Percentiles rank a stretch among this genome's conserved stretches.
These are phyloP conservation scores for Thaumatotibia leucotreta DNA, from an alignment of 1,140 invertebrate species.

Conservation along the genomic window DNA sequence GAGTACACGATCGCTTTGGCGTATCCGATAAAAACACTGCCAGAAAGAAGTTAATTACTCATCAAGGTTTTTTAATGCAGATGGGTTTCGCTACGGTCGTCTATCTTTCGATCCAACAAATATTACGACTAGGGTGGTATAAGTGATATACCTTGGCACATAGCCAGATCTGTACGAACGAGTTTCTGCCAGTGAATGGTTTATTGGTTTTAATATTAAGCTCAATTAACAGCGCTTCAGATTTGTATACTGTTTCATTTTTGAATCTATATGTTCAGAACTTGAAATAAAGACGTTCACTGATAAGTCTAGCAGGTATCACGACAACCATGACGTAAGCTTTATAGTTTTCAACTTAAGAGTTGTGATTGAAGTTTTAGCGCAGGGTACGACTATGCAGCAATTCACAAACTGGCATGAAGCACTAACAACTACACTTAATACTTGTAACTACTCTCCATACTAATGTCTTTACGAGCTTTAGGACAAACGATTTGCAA, in stretches of 20 bases:
- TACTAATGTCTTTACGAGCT: too few species aligned
- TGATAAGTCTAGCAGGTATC: too few species aligned
- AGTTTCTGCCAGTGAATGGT: constrained; percentile 3
- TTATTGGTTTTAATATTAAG: background rate
- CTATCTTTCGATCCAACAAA: background rate
- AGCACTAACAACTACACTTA: too few species aligned
- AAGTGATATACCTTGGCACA: constrained; percentile 17
- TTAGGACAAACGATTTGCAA: too few species aligned
- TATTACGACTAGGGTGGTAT: background rate
- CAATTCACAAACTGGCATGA: too few species aligned
- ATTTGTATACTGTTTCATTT: background rate
- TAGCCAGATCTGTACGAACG: constrained; percentile 18
- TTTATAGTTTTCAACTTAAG: too few species aligned
- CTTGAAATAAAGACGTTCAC: too few species aligned
- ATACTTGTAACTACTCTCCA: too few species aligned
- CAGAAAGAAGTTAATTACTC: background rate
- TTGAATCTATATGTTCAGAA: too few species aligned
- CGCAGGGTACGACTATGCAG: too few species aligned
- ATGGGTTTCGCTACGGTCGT: background rate
- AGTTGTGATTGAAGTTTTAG: too few species aligned
- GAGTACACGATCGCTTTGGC: background rate
- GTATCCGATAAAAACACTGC: background rate
- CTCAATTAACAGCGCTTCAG: background rate
- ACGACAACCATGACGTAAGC: too few species aligned
- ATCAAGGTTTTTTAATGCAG: background rate